Percentiles rank a stretch among this genome's conserved stretches.
phyloP scores from a whole-genome alignment of 2,797 vertebrate species.

The Acanthurus leucopareius region DNA sequence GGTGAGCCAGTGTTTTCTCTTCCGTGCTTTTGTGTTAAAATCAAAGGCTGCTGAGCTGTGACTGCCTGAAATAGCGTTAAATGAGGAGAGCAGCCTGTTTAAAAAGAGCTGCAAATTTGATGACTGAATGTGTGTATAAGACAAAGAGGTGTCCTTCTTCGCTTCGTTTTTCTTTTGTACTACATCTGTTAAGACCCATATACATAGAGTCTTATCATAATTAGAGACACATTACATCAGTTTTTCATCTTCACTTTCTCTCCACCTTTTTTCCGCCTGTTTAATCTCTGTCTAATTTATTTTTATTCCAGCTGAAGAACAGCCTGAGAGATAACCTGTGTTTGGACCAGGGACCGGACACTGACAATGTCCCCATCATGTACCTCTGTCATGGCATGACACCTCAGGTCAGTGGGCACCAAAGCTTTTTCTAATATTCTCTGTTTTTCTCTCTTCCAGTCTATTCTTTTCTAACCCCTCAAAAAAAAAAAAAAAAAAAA shows the following conservation, averaged over 20 bases:
- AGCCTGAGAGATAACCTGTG: conserved; percentile 93
- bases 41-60: background rate
- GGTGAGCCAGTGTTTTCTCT: conserved; percentile 3
- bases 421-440: background rate
- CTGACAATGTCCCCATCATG: conserved; percentile 95
- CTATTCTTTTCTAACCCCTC: background rate
- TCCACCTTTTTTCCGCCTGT: background rate
- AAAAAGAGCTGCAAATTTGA: background rate
- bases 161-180: background rate
- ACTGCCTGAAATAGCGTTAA: background rate
- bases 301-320: conserved; percentile 90
- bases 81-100: conserved; percentile 1
- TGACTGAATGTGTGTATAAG: background rate
- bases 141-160: background rate
- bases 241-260: background rate
- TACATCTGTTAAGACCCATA: background rate
- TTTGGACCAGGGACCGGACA: conserved; percentile 96
- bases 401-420: conserved; percentile 90
- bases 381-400: conserved; percentile 97
- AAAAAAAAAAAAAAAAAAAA: too few relatives aligned
- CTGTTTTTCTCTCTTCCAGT: background rate
- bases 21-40: background rate
- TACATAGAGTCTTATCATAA: background rate
- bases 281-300: background rate
- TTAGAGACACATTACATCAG: background rate